phyloP scores from a whole-genome alignment of 2,113 vertebrate species.

The Lanius collurio region DNA sequence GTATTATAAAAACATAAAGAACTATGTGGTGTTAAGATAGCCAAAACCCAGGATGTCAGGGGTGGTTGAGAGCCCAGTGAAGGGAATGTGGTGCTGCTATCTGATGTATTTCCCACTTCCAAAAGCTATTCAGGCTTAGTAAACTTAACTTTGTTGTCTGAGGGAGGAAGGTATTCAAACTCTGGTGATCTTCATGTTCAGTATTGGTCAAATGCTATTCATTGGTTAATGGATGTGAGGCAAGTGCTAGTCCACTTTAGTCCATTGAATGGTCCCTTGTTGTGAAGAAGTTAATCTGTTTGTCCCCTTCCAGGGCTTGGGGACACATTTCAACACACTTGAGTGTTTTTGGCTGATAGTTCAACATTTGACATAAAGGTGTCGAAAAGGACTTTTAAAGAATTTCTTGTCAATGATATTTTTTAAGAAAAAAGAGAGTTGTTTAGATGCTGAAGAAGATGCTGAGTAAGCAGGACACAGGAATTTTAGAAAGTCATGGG shows the following conservation, averaged over 20 bases:
- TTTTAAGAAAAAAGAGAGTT: not conserved
- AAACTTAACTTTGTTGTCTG: not conserved
- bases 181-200: not conserved
- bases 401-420: not conserved
- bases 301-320: not conserved
- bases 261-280: not conserved
- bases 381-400: not conserved
- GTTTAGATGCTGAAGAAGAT: not conserved
- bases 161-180: not conserved
- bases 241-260: not conserved
- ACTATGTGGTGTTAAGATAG: not conserved
- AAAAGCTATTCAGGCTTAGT: not conserved
- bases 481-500: not conserved
- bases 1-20: not conserved
- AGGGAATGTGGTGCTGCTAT: not conserved
- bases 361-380: not conserved
- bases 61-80: not conserved
- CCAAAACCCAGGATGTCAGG: not conserved
- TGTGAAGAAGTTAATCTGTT: not conserved
- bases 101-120: not conserved
- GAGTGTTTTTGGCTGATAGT: not conserved
- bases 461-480: not conserved
- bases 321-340: not conserved
- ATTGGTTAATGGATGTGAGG: not conserved
- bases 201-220: not conserved